Evolutionary conservation across 2,888 invertebrate genomes (phyloP).

Genomic region (Hemistola chrysoprasaria): DNA sequence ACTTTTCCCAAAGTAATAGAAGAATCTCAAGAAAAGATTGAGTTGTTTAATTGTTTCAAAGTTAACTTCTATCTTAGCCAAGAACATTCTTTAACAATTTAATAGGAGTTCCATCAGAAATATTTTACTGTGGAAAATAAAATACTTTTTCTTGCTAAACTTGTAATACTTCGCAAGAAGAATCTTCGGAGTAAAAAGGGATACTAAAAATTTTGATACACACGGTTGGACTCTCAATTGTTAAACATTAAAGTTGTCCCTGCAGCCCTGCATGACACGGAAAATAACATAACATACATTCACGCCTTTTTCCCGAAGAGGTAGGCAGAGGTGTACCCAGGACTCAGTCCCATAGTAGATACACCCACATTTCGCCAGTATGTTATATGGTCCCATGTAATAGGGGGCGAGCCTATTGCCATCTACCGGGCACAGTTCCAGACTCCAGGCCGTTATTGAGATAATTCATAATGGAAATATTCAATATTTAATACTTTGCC

Average conservation of each 20-base stretch:
- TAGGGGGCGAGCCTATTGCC: no score
- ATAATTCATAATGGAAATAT: no score
- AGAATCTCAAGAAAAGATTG: slow-evolving; percentile 5
- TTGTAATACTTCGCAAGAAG: slow-evolving; percentile 48
- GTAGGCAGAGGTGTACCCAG: no score
- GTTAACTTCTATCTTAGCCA: slow-evolving; percentile 34
- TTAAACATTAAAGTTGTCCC: not conserved
- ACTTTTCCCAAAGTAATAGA: slow-evolving; percentile 4
- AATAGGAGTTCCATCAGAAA: slow-evolving; percentile 35
- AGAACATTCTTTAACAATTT: slow-evolving; percentile 34
- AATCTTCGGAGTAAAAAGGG: slow-evolving; percentile 56
- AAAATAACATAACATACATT: no score
- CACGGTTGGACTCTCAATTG: not conserved
- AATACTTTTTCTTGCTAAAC: slow-evolving; percentile 45
- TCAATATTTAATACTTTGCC: no score
- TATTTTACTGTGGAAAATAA: slow-evolving; percentile 39
- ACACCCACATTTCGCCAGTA: no score
- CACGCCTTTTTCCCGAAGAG: no score
- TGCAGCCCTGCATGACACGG: not conserved
- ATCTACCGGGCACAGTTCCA: no score
- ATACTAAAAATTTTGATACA: slow-evolving; percentile 21
- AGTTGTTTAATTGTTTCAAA: slow-evolving; percentile 17
- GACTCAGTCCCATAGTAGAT: no score
- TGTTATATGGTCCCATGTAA: no score
- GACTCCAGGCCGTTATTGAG: no score